These are phyloP conservation scores for Porites cylindrica DNA, from an alignment of 92 coral and sea anemone genomes.

Conservation along the genomic window DNA sequence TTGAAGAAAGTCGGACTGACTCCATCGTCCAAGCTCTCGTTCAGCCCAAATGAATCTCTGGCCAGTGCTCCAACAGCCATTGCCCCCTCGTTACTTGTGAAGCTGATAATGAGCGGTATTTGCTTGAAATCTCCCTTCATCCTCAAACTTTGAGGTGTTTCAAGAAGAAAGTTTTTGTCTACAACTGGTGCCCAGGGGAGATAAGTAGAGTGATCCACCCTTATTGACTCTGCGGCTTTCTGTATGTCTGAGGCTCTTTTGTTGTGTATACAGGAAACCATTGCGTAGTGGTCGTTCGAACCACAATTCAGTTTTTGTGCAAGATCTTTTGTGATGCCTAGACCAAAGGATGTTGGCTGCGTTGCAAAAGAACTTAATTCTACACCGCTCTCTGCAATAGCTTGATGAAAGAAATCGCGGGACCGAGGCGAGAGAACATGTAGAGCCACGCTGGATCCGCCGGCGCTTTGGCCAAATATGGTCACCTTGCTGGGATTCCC, in stretches of 20 bases:
- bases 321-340: constrained; percentile 37
- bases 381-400: constrained; percentile 76
- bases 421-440: constrained; percentile 77
- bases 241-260: constrained; percentile 31
- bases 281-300: constrained; percentile 2
- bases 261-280: constrained; percentile 51
- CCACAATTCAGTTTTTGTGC: constrained; percentile 46
- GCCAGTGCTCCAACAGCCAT: not conserved
- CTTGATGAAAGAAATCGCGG: constrained; percentile 72
- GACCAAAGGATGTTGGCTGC: constrained; percentile 25
- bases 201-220: not conserved
- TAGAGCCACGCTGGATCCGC: constrained; percentile 84
- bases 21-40: constrained; percentile 10
- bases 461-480: constrained; percentile 89
- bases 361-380: constrained; percentile 51
- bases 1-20: constrained; percentile 36
- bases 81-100: constrained; percentile 55
- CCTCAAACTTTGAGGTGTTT: constrained; percentile 42
- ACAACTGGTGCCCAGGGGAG: constrained; percentile 62
- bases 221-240: not conserved
- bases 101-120: constrained; percentile 41
- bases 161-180: constrained; percentile 59
- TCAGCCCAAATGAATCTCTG: not conserved
- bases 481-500: constrained; percentile 60
- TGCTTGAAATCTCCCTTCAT: constrained; percentile 27